Base-by-base conservation (phyloP, 2,888 invertebrate genomes). In the Melieria crassipennis region DNA sequence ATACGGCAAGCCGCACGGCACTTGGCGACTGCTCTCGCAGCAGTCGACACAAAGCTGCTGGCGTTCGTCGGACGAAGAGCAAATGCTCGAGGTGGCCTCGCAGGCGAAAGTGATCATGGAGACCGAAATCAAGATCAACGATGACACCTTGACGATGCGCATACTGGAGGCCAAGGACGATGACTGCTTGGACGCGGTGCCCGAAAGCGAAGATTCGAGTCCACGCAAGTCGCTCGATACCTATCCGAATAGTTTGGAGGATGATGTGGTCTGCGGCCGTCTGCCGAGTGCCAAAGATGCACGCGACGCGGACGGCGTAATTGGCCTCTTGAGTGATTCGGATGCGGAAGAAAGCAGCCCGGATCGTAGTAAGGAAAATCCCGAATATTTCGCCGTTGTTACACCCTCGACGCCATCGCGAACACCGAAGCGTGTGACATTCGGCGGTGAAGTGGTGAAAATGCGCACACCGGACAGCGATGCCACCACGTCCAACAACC, bases 381-480 rank as follows among this genome's bases (percentile, higher is more conserved):
- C 58, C 42, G 65, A 71, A 50, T 67, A 75, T 30, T 43, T 63
- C 63, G 77, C 73, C 7, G 48, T 75, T 4, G 72, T 75, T 5
- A 75, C 78, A 11, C 80, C 82, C 0, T 76, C 77, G 4, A 84
- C 84, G 10, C 81, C 83, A 85, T 48, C 91, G 42, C 88, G 90
- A 76, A 90, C 91, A 0, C 90, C 91, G 0, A 90, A 94, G 82
- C 90, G 93, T 80, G 95, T 95, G 7, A 91, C 93, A 64, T 95
- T 95, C 78, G 95, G 95, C 5, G 95, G 95, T n/a, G 95, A 95
- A 87, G 90, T 93, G 75, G 92, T 95, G 4, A 95, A 95, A 88
- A 90, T 95, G 85, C 88, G 95, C 75, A 95, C 95, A 11, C 95
- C 95, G 0, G 95, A 95, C 78, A 94, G 94, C 83, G 94, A 94